Evolutionary conservation across 2,888 invertebrate genomes (phyloP), one percentile per base, ranked within the genome.

Genomic region (Scaptomyza cyrtandrae): DNA sequence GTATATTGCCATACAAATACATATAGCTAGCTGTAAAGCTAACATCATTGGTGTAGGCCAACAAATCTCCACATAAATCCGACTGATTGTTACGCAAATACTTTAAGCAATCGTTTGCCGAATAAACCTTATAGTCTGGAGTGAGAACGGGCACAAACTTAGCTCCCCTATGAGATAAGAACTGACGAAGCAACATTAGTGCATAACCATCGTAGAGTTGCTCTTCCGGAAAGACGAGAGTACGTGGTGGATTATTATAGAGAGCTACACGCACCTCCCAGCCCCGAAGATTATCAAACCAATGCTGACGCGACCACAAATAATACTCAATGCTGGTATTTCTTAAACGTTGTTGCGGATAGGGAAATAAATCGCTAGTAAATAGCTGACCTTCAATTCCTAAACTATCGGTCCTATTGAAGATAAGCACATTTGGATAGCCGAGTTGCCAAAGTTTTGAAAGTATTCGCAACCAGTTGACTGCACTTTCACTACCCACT

Each of bases 241-340:
- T 16, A 2, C 82, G 46, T 1, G 88, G 88, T 0, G 88, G 86
- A 66, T 72, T 61, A 10, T 82, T 88, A 9, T 67, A 75, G 7
- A 70, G 24, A 0, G 72, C 70, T 27, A 82, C 86, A 7, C 80
- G 80, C 1, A 88, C 86, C 31, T 55, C 37, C 43, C 35, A 46
- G 2, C 61, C 69, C 1, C 19, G 10, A 0, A 88, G 29, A 19
- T 88, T 39, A 6, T 61, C 65, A 39, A 86, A 83, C 50, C 66
- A 80, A 33, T 86, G 80, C 1, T 7, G 50, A 0, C 73, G 73
- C 1, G 70, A 46, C 56, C 58, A 57, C 0, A 76, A 45, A 60
- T 86, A 86, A 7, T 56, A 52, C 0, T 45, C 19, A 0, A 76
- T 27, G 27, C 54, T 80, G 7, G 63, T 62, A 14, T 31, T 1